These are phyloP conservation scores for Corydoras maculifer DNA, from an alignment of 2,113 vertebrate species.

Conservation along the genomic window DNA sequence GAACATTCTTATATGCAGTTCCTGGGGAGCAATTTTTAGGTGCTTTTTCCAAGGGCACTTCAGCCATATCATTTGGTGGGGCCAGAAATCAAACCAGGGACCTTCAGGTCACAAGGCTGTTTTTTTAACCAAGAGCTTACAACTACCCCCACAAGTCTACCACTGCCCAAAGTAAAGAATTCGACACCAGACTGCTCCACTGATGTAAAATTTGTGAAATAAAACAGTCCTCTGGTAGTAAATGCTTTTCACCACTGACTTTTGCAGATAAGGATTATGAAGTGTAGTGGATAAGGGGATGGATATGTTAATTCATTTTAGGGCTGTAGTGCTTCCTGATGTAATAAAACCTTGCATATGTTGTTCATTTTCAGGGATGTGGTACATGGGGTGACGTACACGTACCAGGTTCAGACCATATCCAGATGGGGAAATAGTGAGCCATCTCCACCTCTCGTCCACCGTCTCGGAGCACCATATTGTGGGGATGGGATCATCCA, in stretches of 20 bases:
- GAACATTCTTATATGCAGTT: too few species aligned
- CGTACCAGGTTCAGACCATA: constrained; percentile 77
- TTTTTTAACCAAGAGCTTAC: too few species aligned
- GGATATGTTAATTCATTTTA: background rate
- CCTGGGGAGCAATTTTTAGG: too few species aligned
- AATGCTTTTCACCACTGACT: background rate
- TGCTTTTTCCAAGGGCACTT: too few species aligned
- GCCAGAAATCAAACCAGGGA: too few species aligned
- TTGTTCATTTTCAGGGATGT: constrained; percentile 70
- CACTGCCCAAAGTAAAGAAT: too few species aligned
- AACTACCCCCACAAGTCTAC: too few species aligned
- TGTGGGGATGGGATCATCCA: constrained; percentile 92
- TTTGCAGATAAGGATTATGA: background rate
- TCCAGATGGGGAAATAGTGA: constrained; percentile 77
- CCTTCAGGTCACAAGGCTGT: too few species aligned
- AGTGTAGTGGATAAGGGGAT: background rate
- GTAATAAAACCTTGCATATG: background rate
- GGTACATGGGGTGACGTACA: constrained; percentile 64
- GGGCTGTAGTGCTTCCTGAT: background rate
- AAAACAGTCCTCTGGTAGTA: background rate
- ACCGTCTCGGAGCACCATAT: constrained; percentile 79
- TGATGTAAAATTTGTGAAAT: too few species aligned
- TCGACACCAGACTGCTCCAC: too few species aligned
- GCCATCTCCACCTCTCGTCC: constrained; percentile 74
- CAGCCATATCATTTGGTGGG: too few species aligned